These are phyloP conservation scores for Linnaemya vulpina DNA, from an alignment of 2,888 invertebrate species.

Conservation along the genomic window DNA sequence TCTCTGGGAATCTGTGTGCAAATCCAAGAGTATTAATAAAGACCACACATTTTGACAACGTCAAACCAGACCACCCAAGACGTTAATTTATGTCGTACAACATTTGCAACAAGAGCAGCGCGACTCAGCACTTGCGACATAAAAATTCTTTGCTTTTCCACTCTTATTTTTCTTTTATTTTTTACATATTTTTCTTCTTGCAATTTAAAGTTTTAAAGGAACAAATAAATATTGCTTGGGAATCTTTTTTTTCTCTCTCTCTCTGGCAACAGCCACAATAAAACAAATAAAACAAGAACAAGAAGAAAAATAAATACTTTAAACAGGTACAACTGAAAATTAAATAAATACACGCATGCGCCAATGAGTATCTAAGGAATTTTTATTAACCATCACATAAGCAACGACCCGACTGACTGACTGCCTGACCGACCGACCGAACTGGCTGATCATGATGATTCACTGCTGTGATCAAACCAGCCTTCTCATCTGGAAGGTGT, in stretches of 20 bases:
- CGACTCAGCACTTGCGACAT: constrained; percentile 20
- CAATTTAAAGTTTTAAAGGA: constrained; percentile 4
- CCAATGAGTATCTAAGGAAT: constrained; percentile 39
- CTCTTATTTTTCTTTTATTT: neutral
- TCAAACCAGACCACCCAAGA: constrained; percentile 82
- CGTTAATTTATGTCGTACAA: constrained; percentile 72
- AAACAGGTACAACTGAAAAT: constrained; percentile 49
- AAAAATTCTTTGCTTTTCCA: constrained; percentile 11
- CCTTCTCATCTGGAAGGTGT: constrained; percentile 56
- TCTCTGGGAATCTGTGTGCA: neutral
- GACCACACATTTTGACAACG: constrained; percentile 83
- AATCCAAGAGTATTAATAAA: constrained; percentile 80
- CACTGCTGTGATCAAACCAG: constrained; percentile 43
- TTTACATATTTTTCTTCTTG: neutral
- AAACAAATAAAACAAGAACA: constrained; percentile 43
- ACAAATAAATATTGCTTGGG: constrained; percentile 50
- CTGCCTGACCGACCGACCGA: neutral
- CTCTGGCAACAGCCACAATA: constrained; percentile 24
- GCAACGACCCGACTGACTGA: neutral
- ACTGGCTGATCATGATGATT: constrained; percentile 38
- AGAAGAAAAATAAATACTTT: constrained; percentile 28
- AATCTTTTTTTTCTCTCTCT: neutral
- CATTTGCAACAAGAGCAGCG: constrained; percentile 69
- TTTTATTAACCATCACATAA: constrained; percentile 56
- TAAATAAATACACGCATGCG: constrained; percentile 19